Evolutionary conservation across 2,797 vertebrate species (phyloP).

Genomic region (Amniataba percoides): DNA sequence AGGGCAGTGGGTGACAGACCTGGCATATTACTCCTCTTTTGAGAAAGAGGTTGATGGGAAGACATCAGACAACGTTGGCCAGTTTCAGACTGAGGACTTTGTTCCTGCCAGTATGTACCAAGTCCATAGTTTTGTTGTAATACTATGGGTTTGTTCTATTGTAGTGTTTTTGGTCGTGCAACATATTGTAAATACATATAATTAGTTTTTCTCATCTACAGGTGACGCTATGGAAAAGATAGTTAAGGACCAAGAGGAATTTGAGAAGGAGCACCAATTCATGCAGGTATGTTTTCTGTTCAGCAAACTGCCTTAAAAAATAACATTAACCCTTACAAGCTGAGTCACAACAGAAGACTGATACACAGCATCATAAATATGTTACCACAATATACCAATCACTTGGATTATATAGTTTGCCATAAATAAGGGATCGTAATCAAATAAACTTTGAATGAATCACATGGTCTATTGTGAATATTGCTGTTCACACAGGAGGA

Average conservation of each 20-base stretch:
- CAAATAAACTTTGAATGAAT: neutral
- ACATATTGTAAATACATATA: neutral
- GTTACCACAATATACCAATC: neutral
- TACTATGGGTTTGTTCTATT: neutral
- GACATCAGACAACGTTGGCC: slow-evolving; percentile 47
- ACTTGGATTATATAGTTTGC: neutral
- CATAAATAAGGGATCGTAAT: neutral
- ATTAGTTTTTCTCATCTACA: slow-evolving; percentile 57
- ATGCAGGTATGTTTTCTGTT: slow-evolving; percentile 88
- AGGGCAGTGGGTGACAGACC: slow-evolving; percentile 97
- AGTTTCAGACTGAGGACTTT: slow-evolving; percentile 88
- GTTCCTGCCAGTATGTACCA: slow-evolving; percentile 88
- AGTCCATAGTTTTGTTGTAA: neutral
- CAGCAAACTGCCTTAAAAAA: neutral
- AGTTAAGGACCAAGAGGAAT: slow-evolving; percentile 91
- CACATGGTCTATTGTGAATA: neutral
- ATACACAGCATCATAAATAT: neutral
- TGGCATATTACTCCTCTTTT: slow-evolving; percentile 96
- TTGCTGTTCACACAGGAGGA: slow-evolving; percentile 85
- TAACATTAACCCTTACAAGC: neutral
- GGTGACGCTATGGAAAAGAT: slow-evolving; percentile 92
- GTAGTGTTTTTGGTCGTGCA: neutral
- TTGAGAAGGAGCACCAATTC: slow-evolving; percentile 93
- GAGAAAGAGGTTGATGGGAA: slow-evolving; percentile 85
- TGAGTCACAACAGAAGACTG: neutral